A percentile compares a stretch with the other conserved stretches of the same genome.
phyloP scores from a whole-genome alignment of 2,888 invertebrate species.

The Amaurobius ferox region DNA sequence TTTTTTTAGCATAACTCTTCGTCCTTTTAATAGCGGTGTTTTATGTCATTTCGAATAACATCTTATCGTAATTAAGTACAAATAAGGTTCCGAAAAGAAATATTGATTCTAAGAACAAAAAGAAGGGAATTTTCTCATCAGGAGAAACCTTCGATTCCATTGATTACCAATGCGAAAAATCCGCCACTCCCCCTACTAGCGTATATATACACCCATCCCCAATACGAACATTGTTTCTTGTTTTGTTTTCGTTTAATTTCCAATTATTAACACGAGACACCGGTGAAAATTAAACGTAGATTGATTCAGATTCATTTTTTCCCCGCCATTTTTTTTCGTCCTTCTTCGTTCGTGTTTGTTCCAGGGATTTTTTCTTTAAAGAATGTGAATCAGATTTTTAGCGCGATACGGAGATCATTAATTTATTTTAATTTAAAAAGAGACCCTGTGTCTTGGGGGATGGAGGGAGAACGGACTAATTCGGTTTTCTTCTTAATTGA shows the following conservation, averaged over 20 bases:
- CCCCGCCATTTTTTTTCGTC: slow-evolving; percentile 32
- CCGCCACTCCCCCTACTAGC: background rate
- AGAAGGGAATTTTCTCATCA: slow-evolving; percentile 62
- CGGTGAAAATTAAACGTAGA: slow-evolving; percentile 69
- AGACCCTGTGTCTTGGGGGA: slow-evolving; percentile 41
- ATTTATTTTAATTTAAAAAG: slow-evolving; percentile 72
- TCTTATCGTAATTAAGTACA: slow-evolving; percentile 71
- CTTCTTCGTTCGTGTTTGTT: background rate
- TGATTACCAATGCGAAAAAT: slow-evolving; percentile 68
- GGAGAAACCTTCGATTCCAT: slow-evolving; percentile 70
- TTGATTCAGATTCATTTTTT: slow-evolving; percentile 53
- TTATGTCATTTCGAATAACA: slow-evolving; percentile 69
- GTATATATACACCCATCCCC: slow-evolving; percentile 16
- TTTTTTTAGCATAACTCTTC: slow-evolving; percentile 49
- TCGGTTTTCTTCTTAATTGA: slow-evolving; percentile 69
- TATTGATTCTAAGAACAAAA: slow-evolving; percentile 53
- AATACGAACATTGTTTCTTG: slow-evolving; percentile 69
- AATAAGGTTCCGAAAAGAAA: slow-evolving; percentile 70
- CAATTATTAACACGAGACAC: slow-evolving; percentile 64
- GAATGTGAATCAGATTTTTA: slow-evolving; percentile 67
- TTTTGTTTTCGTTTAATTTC: slow-evolving; percentile 71
- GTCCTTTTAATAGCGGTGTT: slow-evolving; percentile 60
- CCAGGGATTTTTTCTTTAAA: slow-evolving; percentile 22
- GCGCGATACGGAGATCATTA: slow-evolving; percentile 70
- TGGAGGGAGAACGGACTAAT: slow-evolving; percentile 38